Percentiles rank a stretch among this genome's conserved stretches.
phyloP scores from a whole-genome alignment of 2,888 invertebrate genomes.

The Eristalis tenax region DNA sequence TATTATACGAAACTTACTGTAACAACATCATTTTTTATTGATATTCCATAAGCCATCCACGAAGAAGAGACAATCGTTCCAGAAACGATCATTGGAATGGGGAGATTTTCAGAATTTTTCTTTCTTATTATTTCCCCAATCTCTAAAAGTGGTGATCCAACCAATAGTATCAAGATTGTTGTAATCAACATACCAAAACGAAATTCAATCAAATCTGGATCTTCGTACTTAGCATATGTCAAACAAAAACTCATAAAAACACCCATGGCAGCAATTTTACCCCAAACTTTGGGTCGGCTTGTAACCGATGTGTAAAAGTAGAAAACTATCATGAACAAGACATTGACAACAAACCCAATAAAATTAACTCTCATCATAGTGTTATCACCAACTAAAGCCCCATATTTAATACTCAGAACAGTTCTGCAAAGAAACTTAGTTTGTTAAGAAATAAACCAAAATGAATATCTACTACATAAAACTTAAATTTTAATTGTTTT shows the following conservation, averaged over 20 bases:
- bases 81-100: constrained; percentile 92
- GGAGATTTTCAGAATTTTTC: constrained; percentile 92
- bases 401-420: constrained; percentile 89
- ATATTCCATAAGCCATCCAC: constrained; percentile 79
- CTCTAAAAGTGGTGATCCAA: constrained; percentile 87
- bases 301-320: constrained; percentile 84
- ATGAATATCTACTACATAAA: background rate
- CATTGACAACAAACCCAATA: constrained; percentile 87
- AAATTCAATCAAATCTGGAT: constrained; percentile 85
- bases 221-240: constrained; percentile 86
- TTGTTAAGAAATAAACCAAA: background rate
- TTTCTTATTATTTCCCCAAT: constrained; percentile 89
- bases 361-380: constrained; percentile 91
- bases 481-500: no score
- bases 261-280: constrained; percentile 83
- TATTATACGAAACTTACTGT: constrained; percentile 74
- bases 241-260: constrained; percentile 84
- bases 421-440: constrained; percentile 82
- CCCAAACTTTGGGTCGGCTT: constrained; percentile 83
- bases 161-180: constrained; percentile 82
- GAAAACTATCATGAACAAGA: constrained; percentile 86
- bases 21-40: constrained; percentile 77
- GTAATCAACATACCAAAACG: constrained; percentile 88
- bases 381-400: constrained; percentile 87
- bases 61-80: constrained; percentile 86